A percentile compares a stretch with the other conserved stretches of the same genome.
Conservation (phyloP, 2,113 vertebrate genomes). For the Petroica traversi region DNA sequence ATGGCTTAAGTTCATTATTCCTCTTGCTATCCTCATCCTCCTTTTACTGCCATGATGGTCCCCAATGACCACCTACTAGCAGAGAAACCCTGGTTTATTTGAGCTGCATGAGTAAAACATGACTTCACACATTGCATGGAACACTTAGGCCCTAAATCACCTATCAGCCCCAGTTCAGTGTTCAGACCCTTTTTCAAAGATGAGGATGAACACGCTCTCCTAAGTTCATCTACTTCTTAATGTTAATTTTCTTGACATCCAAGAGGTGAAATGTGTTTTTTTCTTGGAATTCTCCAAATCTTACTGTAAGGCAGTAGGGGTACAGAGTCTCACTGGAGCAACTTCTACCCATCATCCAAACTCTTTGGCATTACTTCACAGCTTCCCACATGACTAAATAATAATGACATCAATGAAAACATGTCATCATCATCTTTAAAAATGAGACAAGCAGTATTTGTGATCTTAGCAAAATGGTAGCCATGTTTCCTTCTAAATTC, state of each 20-base stretch:
- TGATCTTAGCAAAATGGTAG: not conserved
- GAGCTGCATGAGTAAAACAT: not conserved
- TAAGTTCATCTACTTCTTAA: not conserved
- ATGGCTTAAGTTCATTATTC: not conserved
- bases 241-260: not conserved
- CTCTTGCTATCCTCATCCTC: not conserved
- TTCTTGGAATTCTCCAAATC: not conserved
- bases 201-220: not conserved
- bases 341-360: not conserved
- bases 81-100: not conserved
- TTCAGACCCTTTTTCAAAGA: not conserved
- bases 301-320: not conserved
- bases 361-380: not conserved
- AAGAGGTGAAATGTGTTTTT: not conserved
- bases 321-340: not conserved
- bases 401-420: not conserved
- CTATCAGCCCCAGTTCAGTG: not conserved
- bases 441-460: not conserved
- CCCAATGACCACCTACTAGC: not conserved
- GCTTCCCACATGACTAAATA: not conserved
- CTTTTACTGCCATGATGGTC: not conserved
- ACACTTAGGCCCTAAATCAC: not conserved
- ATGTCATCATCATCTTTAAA: not conserved
- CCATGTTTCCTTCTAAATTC: not conserved
- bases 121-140: not conserved